Evolutionary conservation across 2,888 invertebrate species (phyloP), one percentile per base, ranked within the genome.

Genomic region (Ophraella communa): DNA sequence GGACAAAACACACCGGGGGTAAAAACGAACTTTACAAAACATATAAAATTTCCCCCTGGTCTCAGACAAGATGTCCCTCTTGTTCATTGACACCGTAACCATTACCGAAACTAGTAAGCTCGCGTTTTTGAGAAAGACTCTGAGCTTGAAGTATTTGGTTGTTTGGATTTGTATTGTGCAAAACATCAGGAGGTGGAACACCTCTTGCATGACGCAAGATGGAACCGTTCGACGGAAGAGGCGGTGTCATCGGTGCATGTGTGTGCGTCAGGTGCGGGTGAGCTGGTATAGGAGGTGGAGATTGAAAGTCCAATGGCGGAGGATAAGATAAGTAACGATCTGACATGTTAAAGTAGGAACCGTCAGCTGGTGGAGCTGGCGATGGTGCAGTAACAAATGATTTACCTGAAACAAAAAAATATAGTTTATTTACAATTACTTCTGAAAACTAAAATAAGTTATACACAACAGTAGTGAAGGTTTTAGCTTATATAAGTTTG

Each of bases 281-380:
- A 67, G 84, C 85, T 54, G 86, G 85, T 5, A 85, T 85, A 17
- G 78, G 77, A 24, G 77, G 77, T 54, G 75, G 87, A 69, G 82
- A 83, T 44, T 88, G 88, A 35, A 88, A 89, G 77, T 89, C 89
- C 78, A 89, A 84, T 23, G 90, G 84, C 0, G 92, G 92, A 30
- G 93, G 92, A 82, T 92, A 93, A 1, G 92, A 92, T 61, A 93
- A 85, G 80, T 93, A 93, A 75, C 92, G 85, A 67, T 92, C 91
- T 1, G 91, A 91, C 88, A 91, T 91, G 80, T 92, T 92, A 84
- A 91, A 92, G 79, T 91, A 92, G 35, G 91, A 89, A 53, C 91
- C 92, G 77, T 91, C 91, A 27, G 91, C 85, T 0, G 91, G 91
- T 2, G 91, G 91, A 80, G 91, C 90, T 39, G 91, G 91, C 64